phyloP scores from a whole-genome alignment of 2,113 vertebrate genomes.

The Lycaon pictus region DNA sequence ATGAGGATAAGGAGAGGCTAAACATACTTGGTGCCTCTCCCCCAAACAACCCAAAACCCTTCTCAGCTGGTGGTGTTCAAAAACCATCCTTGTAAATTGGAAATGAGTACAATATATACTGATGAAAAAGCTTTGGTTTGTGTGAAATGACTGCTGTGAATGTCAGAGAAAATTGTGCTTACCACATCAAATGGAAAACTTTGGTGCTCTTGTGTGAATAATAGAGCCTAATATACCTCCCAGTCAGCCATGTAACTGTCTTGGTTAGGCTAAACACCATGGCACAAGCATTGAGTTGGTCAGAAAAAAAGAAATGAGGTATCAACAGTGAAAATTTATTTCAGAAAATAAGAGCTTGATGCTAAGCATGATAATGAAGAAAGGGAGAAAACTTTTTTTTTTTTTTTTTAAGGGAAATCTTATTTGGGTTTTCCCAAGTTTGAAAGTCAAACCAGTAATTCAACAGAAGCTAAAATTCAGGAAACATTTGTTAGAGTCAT shows the following conservation, averaged over 20 bases:
- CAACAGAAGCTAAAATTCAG: background rate
- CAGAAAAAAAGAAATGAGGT: background rate
- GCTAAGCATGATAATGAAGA: background rate
- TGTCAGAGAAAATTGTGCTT: constrained; percentile 65
- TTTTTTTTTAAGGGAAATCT: background rate
- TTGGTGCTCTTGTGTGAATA: constrained; percentile 28
- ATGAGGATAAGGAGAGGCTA: constrained; percentile 54
- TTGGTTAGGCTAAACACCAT: background rate
- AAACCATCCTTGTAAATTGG: constrained; percentile 66
- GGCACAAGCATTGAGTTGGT: background rate
- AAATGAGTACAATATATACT: constrained; percentile 70
- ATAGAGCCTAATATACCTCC: constrained; percentile 23
- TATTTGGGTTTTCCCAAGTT: background rate
- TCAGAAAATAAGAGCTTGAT: constrained; percentile 6
- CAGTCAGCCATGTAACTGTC: background rate
- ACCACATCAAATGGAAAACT: background rate
- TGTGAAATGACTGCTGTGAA: constrained; percentile 51
- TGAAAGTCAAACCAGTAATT: background rate
- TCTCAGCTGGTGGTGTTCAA: constrained; percentile 62
- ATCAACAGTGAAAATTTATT: constrained; percentile 35
- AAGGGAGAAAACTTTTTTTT: background rate
- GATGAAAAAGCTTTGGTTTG: constrained; percentile 68
- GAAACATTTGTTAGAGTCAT: background rate
- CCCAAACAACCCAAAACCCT: background rate
- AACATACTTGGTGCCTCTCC: background rate